Base-by-base conservation (phyloP, 2,888 invertebrate genomes). In the Neoaliturus tenellus region DNA sequence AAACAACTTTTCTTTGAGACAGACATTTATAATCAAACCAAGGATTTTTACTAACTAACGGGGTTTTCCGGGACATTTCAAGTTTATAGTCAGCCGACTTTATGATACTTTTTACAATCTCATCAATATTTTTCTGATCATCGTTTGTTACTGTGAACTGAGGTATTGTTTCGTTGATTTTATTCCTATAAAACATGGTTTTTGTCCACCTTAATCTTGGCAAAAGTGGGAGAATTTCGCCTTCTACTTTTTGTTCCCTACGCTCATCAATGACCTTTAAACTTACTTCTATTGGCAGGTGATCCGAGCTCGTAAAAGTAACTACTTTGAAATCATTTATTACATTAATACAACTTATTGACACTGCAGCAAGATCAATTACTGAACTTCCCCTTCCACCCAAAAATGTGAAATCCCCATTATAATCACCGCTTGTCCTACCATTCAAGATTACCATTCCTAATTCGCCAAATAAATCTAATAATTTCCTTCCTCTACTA, bases 331-430 rank as follows among this genome's bases (percentile, higher is more conserved):
- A 71, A 23, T 82, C 58, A 23, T 33, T 82, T 23, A 73, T 25
- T 10, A 73, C 6, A 10, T 82, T 17, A 39, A 82, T 39, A 33
- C 28, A 48, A 39, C 39, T 71, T 17, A 71, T n/a, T 3, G 82
- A 20, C n/a, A 58, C 55, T 28, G 71, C 71, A 20, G 55, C 81
- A 6, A 81, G 67, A 39, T 85, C 85, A n/a, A 51, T 81, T 28
- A 85, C 83, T 28, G 83, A 85, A 4, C 75, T 75, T 17, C 85
- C 83, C 41, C 31, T 31, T 28, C 23, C 25, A 41, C 78, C 58
- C 31, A 83, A 35, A 78, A 55, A 85, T 20, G 85, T 85, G 23
- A n/a, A 84, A 28, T 80, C 75, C 33, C 85, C 83, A n/a, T 81
- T 51, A n/a, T 23, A 62, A 73, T 85, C 85, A 0, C 85, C 83